Conservation (phyloP, 2,113 vertebrate genomes). For the Pelmatolapia mariae region DNA sequence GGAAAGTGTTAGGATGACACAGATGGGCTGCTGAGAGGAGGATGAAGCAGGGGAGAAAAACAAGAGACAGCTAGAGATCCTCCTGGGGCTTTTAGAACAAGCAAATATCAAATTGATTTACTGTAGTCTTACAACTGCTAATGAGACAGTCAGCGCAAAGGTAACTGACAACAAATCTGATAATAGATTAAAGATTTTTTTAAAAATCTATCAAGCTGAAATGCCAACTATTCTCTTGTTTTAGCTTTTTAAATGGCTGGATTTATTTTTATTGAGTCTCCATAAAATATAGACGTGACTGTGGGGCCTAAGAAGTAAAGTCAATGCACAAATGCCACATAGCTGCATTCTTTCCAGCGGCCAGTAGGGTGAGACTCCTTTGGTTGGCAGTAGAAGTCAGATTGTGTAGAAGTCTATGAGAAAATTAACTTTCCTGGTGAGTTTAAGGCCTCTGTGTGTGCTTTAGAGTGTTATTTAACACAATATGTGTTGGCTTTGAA, state of each 20-base stretch:
- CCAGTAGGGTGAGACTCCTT: neutral
- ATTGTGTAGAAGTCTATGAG: neutral
- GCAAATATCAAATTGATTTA: neutral
- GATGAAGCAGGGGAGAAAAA: neutral
- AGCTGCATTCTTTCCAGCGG: neutral
- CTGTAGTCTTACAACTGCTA: neutral
- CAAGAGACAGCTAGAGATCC: neutral
- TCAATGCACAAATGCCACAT: neutral
- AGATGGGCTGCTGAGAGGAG: conserved; percentile 41
- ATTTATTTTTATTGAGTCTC: neutral
- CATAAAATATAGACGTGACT: neutral
- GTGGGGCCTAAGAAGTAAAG: neutral
- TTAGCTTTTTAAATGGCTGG: neutral
- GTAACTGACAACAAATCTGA: neutral
- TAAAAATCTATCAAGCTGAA: neutral
- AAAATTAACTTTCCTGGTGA: neutral
- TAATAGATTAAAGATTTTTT: neutral
- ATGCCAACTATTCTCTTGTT: neutral
- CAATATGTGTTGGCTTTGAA: neutral
- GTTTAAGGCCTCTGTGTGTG: neutral
- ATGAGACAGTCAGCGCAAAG: neutral
- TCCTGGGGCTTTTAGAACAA: neutral
- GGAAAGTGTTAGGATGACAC: conserved; percentile 30
- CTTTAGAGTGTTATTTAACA: neutral
- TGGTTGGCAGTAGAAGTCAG: neutral